phyloP scores from a whole-genome alignment of 1,140 invertebrate genomes.

The Araneus ventricosus region DNA sequence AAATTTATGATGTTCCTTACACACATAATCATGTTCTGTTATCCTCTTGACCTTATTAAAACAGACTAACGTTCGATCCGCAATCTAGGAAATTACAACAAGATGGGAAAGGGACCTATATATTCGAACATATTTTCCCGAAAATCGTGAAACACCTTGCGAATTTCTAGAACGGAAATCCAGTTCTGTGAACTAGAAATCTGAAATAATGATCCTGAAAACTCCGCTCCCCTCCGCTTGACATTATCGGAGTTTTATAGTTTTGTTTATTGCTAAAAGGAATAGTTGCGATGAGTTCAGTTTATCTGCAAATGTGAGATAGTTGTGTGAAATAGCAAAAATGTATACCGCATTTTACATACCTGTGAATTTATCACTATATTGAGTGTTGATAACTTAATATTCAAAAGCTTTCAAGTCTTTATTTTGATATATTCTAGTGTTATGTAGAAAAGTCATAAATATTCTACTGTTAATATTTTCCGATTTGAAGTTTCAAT shows the following conservation, averaged over 20 bases:
- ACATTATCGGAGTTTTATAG: too few relatives aligned
- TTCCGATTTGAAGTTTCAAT: too few relatives aligned
- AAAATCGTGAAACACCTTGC: constrained; percentile 36
- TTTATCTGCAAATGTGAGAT: too few relatives aligned
- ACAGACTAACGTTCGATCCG: not conserved
- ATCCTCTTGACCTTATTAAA: constrained; percentile 17
- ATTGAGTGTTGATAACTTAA: too few relatives aligned
- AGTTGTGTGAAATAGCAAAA: too few relatives aligned
- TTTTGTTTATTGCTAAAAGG: not conserved
- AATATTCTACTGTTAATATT: too few relatives aligned
- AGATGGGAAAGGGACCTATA: constrained; percentile 28
- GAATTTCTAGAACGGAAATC: constrained; percentile 12
- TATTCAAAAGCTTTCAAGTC: too few relatives aligned
- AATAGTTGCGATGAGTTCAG: not conserved
- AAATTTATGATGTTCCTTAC: constrained; percentile 21
- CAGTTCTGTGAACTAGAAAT: not conserved
- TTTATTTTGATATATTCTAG: too few relatives aligned
- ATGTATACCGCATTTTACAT: too few relatives aligned
- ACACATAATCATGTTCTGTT: constrained; percentile 10
- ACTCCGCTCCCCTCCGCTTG: not conserved
- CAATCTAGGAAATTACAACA: not conserved
- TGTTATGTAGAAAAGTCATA: too few relatives aligned
- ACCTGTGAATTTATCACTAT: too few relatives aligned
- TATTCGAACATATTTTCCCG: not conserved
- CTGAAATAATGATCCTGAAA: not conserved